Conservation (phyloP, 1,140 invertebrate genomes). For the Drosophila repleta region DNA sequence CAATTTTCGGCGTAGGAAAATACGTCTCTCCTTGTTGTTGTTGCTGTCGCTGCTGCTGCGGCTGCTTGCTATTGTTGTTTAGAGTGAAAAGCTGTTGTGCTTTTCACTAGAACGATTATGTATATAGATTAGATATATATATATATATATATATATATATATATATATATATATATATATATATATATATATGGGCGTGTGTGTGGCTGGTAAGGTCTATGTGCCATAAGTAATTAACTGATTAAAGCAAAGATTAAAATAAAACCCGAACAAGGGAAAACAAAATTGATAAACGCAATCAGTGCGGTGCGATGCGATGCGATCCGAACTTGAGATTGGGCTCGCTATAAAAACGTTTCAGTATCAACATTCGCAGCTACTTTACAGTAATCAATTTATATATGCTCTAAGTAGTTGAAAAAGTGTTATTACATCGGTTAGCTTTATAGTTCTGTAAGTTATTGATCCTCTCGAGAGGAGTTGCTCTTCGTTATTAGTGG, state of each 20-base stretch:
- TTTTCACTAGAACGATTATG: constrained; percentile 48
- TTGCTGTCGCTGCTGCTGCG: constrained; percentile 6
- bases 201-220: constrained; percentile 42
- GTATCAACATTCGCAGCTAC: constrained; percentile 40
- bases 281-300: constrained; percentile 27
- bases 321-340: constrained; percentile 7
- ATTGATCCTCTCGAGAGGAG: constrained; percentile 9
- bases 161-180: constrained; percentile 27
- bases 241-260: constrained; percentile 51
- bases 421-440: constrained; percentile 49
- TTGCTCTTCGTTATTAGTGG: not conserved
- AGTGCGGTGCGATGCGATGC: constrained; percentile 1
- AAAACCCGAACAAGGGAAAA: constrained; percentile 24
- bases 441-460: constrained; percentile 34
- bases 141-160: constrained; percentile 19
- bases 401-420: constrained; percentile 40
- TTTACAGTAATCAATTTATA: constrained; percentile 36
- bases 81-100: constrained; percentile 49
- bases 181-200: constrained; percentile 18
- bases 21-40: constrained; percentile 8
- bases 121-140: constrained; percentile 32
- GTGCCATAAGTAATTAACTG: constrained; percentile 42
- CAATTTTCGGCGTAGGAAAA: constrained; percentile 40
- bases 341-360: constrained; percentile 34
- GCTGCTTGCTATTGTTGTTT: constrained; percentile 37